These are phyloP conservation scores for Drosophila pandora DNA, from an alignment of 1,140 invertebrate species.

Conservation along the genomic window DNA sequence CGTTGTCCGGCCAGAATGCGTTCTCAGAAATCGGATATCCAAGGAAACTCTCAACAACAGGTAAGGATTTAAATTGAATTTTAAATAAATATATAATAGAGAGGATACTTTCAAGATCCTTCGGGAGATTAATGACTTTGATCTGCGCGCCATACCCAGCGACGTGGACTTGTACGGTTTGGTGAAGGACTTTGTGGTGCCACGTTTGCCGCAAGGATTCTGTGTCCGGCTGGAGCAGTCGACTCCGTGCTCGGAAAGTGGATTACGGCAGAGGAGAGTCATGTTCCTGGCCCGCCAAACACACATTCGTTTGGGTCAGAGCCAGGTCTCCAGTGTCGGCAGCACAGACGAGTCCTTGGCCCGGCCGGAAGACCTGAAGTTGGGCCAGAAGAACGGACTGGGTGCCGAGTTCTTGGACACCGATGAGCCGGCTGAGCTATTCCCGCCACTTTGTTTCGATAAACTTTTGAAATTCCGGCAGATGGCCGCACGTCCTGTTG, in stretches of 20 bases:
- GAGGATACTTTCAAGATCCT: slow-evolving; percentile 12
- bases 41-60: slow-evolving; percentile 14
- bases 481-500: slow-evolving; percentile 7
- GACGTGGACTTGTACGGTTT: slow-evolving; percentile 75
- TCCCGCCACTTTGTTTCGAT: slow-evolving; percentile 68
- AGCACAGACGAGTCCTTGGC: not conserved
- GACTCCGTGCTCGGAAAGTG: slow-evolving; percentile 39
- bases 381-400: not conserved
- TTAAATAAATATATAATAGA: not conserved
- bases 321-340: too few species aligned
- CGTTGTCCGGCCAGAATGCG: slow-evolving; percentile 67
- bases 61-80: slow-evolving; percentile 1
- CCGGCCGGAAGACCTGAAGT: not conserved
- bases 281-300: slow-evolving; percentile 70
- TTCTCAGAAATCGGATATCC: slow-evolving; percentile 50
- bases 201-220: slow-evolving; percentile 78
- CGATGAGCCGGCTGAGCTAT: slow-evolving; percentile 69
- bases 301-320: slow-evolving; percentile 51
- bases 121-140: slow-evolving; percentile 75
- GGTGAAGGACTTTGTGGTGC: slow-evolving; percentile 80
- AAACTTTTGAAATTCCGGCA: slow-evolving; percentile 75
- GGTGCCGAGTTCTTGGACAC: slow-evolving; percentile 68
- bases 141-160: slow-evolving; percentile 72
- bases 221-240: slow-evolving; percentile 67
- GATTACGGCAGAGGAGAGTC: slow-evolving; percentile 34